phyloP scores from a whole-genome alignment of 1,140 invertebrate genomes.

The Pantala flavescens region DNA sequence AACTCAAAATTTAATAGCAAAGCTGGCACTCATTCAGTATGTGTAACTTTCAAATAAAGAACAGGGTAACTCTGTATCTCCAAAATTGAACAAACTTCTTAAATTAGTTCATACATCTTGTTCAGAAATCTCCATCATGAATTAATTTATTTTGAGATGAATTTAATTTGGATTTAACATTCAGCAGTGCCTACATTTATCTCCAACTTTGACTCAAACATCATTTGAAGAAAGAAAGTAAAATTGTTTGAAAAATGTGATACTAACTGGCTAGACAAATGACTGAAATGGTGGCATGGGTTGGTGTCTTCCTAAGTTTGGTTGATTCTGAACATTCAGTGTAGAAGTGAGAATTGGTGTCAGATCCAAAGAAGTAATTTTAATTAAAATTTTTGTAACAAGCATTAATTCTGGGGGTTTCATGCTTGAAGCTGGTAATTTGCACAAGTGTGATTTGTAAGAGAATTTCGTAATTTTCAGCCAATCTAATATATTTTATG shows the following conservation, averaged over 20 bases:
- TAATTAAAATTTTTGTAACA: background rate
- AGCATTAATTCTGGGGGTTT: background rate
- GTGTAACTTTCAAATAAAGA: too few species aligned
- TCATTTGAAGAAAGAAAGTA: background rate
- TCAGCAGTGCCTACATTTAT: too few species aligned
- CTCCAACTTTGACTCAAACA: too few species aligned
- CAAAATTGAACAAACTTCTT: too few species aligned
- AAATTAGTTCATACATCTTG: too few species aligned
- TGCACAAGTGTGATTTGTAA: background rate
- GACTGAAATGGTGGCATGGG: background rate
- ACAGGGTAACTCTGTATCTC: too few species aligned
- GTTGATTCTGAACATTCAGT: background rate
- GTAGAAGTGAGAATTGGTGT: background rate
- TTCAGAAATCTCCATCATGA: background rate
- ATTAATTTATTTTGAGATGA: background rate
- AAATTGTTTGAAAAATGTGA: background rate
- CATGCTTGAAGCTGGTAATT: background rate
- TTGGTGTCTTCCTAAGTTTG: slow-evolving; percentile 5
- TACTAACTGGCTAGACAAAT: background rate
- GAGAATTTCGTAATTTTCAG: background rate
- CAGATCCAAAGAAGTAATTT: background rate
- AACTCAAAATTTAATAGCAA: background rate
- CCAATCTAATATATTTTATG: background rate
- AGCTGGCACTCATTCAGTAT: too few species aligned
- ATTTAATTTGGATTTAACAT: background rate